Evolutionary conservation across 64 coral and sea anemone genomes (phyloP), one percentile per base, ranked within the genome.

Genomic region (Hydrozoanthus tunicans): DNA sequence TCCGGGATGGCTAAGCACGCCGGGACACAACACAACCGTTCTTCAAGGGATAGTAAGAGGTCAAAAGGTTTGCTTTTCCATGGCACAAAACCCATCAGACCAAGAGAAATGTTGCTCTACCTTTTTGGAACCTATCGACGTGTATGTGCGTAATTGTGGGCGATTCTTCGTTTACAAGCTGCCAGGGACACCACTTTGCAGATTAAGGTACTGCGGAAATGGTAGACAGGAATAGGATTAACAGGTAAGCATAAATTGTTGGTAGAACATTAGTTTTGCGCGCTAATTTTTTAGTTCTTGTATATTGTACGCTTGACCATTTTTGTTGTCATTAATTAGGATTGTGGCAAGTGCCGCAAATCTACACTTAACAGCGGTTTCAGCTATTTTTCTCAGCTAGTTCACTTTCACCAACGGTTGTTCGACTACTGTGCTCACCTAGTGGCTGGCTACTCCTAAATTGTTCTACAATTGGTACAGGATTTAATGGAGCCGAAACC

Each of bases 81-180:
- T 59, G 58, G 78, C 78, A 54, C 56, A 81, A 26, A 27, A 61
- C 78, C 4, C 8, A 26, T 61, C 78, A 60, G 78, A 81, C 0
- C 12, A 13, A 6, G 78, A 81, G n/a, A 81, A 81, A 61, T 81
- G 78, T 32, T 81, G 78, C 56, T 81, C 78, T 27, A 43, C 78
- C 15, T 26, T 59, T 2, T 12, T 81, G 56, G 61, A 20, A 59
- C 51, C 57, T 81, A 58, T 54, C 56, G 59, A 43, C 10, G 78
- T 81, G 23, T 81, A 27, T 62, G 58, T 81, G 24, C 52, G 78
- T 0, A 81, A 81, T 12, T 81, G 78, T 81, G 78, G 78, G 61
- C n/a, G 56, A 54, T 81, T 81, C 58, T 81, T 81, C 24, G 79
- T 81, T 10, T 81, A 81, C 79, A 81, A 81, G 79, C 7, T 81